These are phyloP conservation scores for Rhingia rostrata DNA, from an alignment of 2,888 invertebrate genomes.

Conservation along the genomic window DNA sequence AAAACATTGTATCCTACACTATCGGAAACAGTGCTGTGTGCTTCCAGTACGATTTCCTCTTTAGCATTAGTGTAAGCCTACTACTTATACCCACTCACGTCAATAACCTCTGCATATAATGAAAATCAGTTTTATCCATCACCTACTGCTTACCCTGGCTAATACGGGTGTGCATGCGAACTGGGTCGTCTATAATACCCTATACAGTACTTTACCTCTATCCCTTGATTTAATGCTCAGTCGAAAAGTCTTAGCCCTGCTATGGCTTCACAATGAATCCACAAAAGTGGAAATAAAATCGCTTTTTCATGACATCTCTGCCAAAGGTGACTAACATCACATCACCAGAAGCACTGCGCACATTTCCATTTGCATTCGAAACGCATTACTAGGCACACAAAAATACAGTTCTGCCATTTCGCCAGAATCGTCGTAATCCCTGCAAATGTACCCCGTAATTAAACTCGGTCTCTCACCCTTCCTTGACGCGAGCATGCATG, in stretches of 20 bases:
- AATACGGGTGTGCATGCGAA: background rate
- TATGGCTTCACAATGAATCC: slow-evolving; percentile 58
- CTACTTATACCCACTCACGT: no score
- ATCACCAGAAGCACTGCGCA: background rate
- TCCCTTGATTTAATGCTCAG: slow-evolving; percentile 22
- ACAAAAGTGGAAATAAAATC: slow-evolving; percentile 34
- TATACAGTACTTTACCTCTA: background rate
- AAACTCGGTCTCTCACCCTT: slow-evolving; percentile 23
- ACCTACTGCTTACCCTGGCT: background rate
- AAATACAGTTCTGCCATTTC: slow-evolving; percentile 47
- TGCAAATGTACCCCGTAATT: slow-evolving; percentile 52
- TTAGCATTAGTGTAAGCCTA: no score
- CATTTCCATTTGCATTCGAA: slow-evolving; percentile 43
- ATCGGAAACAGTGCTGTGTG: no score
- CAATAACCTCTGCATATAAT: background rate
- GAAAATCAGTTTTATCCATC: background rate
- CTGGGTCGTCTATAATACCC: background rate
- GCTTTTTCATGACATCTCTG: background rate
- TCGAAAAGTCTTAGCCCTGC: slow-evolving; percentile 1
- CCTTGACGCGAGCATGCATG: background rate
- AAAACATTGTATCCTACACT: no score
- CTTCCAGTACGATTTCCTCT: no score
- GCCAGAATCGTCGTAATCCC: slow-evolving; percentile 53
- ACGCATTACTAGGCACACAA: slow-evolving; percentile 32
- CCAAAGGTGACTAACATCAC: slow-evolving; percentile 24